Evolutionary conservation across 2,113 vertebrate genomes (phyloP), one percentile per base, ranked within the genome.

Genomic region (Nerophis lumbriciformis): DNA sequence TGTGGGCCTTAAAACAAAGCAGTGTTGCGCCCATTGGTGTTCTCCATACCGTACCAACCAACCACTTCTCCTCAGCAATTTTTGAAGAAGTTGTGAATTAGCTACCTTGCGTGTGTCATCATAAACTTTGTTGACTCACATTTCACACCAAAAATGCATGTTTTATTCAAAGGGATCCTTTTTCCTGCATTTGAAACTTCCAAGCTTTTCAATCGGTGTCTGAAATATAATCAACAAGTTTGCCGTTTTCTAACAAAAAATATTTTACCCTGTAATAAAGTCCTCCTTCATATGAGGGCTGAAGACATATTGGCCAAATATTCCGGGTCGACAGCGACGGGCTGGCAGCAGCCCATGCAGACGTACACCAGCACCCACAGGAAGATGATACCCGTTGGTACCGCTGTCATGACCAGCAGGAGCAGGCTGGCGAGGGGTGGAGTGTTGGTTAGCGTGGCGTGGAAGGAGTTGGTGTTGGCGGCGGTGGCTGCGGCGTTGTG

Each of bases 311-410:
- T 35, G 2, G 45, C 21, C 59, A 49, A 35, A 14, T 14, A 5
- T 48, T 61, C 59, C 8, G 59, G 48, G 28, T 61, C 59, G 21
- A 49, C 59, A 13, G 59, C 47, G 4, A 61, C 14, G 28, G 59
- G 59, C 59, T 61, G 47, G 35, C 45, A 61, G 59, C 59, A 61
- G 28, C 59, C 59, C 6, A 61, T 28, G 48, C 59, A 61, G 45
- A 61, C 36, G 47, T 61, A 61, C 8, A 47, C 8, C 47, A 61
- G 59, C 6, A 61, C 45, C 45, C 59, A 49, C 59, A 50, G 45
- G 59, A 49, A 61, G 47, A 61, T 49, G 28, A 48, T n/a, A 28
- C 48, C 35, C 13, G 59, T 49, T 35, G 49, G 59, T 15, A 49
- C 28, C 47, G 36, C 45, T 7, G 47, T 61, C 47, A 49, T 35